phyloP scores from a whole-genome alignment of 2,113 vertebrate species.

The Lanius collurio region DNA sequence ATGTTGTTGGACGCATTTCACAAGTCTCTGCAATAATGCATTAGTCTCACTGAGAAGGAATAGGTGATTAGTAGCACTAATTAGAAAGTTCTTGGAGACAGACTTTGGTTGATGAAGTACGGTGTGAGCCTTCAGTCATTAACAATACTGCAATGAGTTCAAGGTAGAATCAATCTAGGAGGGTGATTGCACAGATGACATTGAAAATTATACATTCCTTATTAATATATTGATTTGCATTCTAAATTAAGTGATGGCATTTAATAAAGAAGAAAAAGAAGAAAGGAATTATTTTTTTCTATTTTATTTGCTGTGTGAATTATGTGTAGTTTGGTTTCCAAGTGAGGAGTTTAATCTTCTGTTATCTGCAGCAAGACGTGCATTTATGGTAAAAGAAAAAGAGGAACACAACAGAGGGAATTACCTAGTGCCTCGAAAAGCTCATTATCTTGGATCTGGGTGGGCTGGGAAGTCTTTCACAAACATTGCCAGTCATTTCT shows the following conservation, averaged over 20 bases:
- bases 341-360: slow-evolving; percentile 28
- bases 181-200: slow-evolving; percentile 29
- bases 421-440: neutral
- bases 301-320: neutral
- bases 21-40: slow-evolving; percentile 59
- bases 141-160: slow-evolving; percentile 58
- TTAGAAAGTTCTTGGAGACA: slow-evolving; percentile 72
- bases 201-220: slow-evolving; percentile 53
- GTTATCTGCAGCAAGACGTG: neutral
- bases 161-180: slow-evolving; percentile 61
- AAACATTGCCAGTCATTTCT: neutral
- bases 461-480: slow-evolving; percentile 8
- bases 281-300: neutral
- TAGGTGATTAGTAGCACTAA: slow-evolving; percentile 75
- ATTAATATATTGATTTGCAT: slow-evolving; percentile 63
- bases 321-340: neutral
- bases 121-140: slow-evolving; percentile 49
- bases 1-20: slow-evolving; percentile 68
- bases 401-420: neutral
- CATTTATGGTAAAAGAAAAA: neutral
- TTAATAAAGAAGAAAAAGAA: slow-evolving; percentile 51
- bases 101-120: slow-evolving; percentile 63
- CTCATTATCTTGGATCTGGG: slow-evolving; percentile 19
- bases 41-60: slow-evolving; percentile 59
- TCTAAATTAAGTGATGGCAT: slow-evolving; percentile 50